Evolutionary conservation across 2,888 invertebrate genomes (phyloP), one percentile per base, ranked within the genome.

Genomic region (Acleris laterana): DNA sequence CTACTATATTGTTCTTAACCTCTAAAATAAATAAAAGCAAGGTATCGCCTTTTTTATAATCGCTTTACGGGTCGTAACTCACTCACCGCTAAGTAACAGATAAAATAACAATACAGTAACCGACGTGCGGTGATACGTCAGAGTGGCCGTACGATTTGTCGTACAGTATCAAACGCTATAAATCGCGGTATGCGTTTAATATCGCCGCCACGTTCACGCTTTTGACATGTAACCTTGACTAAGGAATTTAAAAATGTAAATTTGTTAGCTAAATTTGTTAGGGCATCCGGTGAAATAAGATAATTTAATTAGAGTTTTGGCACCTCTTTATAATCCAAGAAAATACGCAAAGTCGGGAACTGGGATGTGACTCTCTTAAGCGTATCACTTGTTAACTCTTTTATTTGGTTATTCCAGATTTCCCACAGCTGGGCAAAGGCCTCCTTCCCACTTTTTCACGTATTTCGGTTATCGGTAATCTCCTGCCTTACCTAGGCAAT

Each of bases 131-230:
- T 56, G 65, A 61, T 61, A 63, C 57, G 42, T 44, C 44, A 9
- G 7, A 16, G 22, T 20, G 44, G 22, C 46, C 46, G 49, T 53
- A 70, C 80, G 76, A 85, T 87, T 87, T 83, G 86, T 88, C 80
- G 77, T 69, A 62, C 71, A 77, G 80, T 87, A 87, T 85, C 87
- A 77, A 74, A 72, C 69, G 72, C 79, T 70, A 83, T 88, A 87
- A 85, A 84, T 87, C 77, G 74, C 74, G 72, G 75, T 74, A 77
- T 76, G 74, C 71, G 75, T 81, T 81, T 78, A 84, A 82, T 83
- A 82, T 82, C 72, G 75, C 74, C 70, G 71, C 60, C 68, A 64
- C 68, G 63, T 50, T 28, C 55, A 19, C 51, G 62, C 65, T 71
- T 74, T 77, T 80, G 77, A 83, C 81, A 74, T 74, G 77, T 67